Base-by-base conservation (phyloP, 2,113 vertebrate species). In the Pluvianellus socialis region DNA sequence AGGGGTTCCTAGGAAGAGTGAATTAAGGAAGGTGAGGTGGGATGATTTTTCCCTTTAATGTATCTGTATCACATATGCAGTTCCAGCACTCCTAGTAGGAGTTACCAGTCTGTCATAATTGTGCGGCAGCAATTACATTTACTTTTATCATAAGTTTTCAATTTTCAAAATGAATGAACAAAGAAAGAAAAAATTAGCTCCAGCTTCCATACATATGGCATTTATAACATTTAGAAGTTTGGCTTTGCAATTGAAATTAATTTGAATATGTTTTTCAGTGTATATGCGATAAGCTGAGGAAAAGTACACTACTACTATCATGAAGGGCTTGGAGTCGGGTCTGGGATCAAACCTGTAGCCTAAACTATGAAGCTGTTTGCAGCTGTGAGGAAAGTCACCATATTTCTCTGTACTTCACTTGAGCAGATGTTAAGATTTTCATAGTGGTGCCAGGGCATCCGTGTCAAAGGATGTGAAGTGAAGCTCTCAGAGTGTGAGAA, bases 1-100 rank as follows among this genome's bases (percentile, higher is more conserved):
- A 40, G 53, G 28, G 5, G 3, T 21, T 84, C 24, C 28, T n/a
- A 50, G 24, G 44, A 44, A 75, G 62, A 80, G 35, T 0, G 0
- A 30, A 28, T 72, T 19, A 55, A 73, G 52, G 67, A 85, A 22
- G n/a, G 14, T 1, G 17, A 79, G 12, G 42, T 52, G 63, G 76
- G 45, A 23, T 80, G 55, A 66, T 30, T 44, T 86, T 73, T 91
- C 61, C 27, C 18, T 53, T 59, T 56, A 44, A 38, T 56, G 21
- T 42, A 18, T 35, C 75, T 72, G 33, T 32, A n/a, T 65, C 35
- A 65, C 80, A 20, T 28, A 14, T 8, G 63, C 67, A 73, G 53
- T 7, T 83, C 49, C 50, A 77, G 73, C 53, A 87, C 45, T 38
- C 55, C 26, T 26, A 80, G 40, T 20, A 77, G 55, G 27, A 70